phyloP scores from a whole-genome alignment of 2,888 invertebrate species.

The Lasiommata megera region DNA sequence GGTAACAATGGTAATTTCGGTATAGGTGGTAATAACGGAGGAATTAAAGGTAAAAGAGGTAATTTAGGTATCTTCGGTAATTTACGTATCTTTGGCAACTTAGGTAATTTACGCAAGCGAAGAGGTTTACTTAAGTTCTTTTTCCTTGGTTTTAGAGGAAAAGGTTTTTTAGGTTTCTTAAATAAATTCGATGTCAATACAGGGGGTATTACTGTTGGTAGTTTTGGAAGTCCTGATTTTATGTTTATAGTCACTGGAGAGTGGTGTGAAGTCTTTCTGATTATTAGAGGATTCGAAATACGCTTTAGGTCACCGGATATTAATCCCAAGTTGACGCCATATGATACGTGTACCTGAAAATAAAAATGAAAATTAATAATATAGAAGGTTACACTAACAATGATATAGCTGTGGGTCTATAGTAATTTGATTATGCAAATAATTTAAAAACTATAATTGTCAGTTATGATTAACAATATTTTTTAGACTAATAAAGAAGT shows the following conservation, averaged over 20 bases:
- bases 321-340: conserved; percentile 45
- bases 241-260: conserved; percentile 54
- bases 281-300: conserved; percentile 42
- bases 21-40: conserved; percentile 32
- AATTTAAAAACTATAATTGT: too few relatives aligned
- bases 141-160: conserved; percentile 36
- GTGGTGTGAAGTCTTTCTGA: conserved; percentile 45
- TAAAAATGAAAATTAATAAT: background rate
- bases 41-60: conserved; percentile 33
- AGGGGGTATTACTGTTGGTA: conserved; percentile 22
- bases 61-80: conserved; percentile 32
- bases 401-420: too few relatives aligned
- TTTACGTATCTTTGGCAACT: conserved; percentile 30
- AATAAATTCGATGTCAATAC: background rate
- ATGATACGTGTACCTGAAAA: conserved; percentile 40
- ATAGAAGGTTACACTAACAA: background rate
- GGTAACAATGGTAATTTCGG: conserved; percentile 36
- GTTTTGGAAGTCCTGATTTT: conserved; percentile 35
- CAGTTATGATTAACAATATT: too few relatives aligned
- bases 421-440: too few relatives aligned
- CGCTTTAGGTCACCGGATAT: conserved; percentile 50
- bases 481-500: too few relatives aligned
- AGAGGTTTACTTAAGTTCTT: conserved; percentile 32
- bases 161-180: conserved; percentile 25
- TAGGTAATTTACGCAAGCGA: conserved; percentile 24